Conservation (phyloP, 2,888 invertebrate genomes). For the Allophyes oxyacanthae region DNA sequence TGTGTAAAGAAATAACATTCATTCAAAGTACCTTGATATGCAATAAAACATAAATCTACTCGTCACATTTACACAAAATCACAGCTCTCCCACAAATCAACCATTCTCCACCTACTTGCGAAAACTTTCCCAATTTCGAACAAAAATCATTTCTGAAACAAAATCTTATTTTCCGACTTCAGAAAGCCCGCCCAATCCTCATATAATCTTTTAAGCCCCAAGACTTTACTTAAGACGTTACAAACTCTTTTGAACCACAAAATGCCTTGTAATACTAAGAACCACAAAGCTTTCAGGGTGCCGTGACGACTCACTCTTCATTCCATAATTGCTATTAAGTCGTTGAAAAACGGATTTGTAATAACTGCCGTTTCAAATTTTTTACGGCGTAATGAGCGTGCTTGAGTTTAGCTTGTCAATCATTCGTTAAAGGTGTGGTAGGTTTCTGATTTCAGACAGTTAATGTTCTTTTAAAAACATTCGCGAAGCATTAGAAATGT, state of each 20-base stretch:
- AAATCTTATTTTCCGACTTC: conserved; percentile 10
- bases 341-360: too few relatives aligned
- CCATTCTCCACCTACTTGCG: neutral
- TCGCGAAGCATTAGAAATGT: too few relatives aligned
- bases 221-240: conserved; percentile 8
- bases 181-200: conserved; percentile 1
- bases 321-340: neutral
- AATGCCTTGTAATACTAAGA: conserved; percentile 8
- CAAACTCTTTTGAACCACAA: conserved; percentile 12
- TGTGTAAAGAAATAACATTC: too few relatives aligned
- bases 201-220: conserved; percentile 9
- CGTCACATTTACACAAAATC: too few relatives aligned
- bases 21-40: too few relatives aligned
- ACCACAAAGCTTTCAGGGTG: neutral
- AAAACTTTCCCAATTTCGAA: conserved; percentile 13
- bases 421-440: too few relatives aligned
- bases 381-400: too few relatives aligned
- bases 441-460: too few relatives aligned
- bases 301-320: neutral
- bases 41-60: too few relatives aligned
- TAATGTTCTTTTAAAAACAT: too few relatives aligned
- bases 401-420: too few relatives aligned
- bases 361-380: too few relatives aligned
- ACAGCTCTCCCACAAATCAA: conserved; percentile 3
- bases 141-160: conserved; percentile 8